Evolutionary conservation across 2,888 invertebrate species (phyloP).

Genomic region (Drosophila neonasuta): DNA sequence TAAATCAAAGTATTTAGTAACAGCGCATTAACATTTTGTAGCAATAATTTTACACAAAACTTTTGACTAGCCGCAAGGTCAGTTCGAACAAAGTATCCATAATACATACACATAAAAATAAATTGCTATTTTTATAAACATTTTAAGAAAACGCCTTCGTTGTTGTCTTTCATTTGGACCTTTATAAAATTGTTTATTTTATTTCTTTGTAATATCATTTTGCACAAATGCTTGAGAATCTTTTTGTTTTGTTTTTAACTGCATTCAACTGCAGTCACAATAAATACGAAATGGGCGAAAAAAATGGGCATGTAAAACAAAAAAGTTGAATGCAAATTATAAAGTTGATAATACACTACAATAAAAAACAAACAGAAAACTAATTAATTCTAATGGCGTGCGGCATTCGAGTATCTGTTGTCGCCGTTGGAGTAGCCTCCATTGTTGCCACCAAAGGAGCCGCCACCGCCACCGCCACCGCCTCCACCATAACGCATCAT

Average conservation of each 20-base stretch:
- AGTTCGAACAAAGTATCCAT: conserved; percentile 16
- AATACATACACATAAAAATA: conserved; percentile 32
- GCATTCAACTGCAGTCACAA: conserved; percentile 30
- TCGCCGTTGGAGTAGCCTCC: conserved; percentile 45
- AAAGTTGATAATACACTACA: not conserved
- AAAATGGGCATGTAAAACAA: conserved; percentile 14
- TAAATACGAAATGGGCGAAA: conserved; percentile 33
- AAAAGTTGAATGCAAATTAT: conserved; percentile 16
- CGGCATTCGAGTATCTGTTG: conserved; percentile 26
- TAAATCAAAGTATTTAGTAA: conserved; percentile 42
- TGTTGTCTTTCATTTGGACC: conserved; percentile 16
- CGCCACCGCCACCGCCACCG: conserved; percentile 8
- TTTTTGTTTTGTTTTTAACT: not conserved
- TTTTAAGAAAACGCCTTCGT: conserved; percentile 7
- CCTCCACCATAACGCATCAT: not conserved
- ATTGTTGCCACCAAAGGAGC: conserved; percentile 16
- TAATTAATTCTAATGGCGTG: conserved; percentile 31
- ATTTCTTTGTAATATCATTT: conserved; percentile 22
- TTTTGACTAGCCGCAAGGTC: conserved; percentile 8
- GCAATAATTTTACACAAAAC: conserved; percentile 31
- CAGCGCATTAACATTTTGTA: conserved; percentile 36
- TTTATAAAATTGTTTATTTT: conserved; percentile 41
- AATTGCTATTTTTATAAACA: conserved; percentile 38
- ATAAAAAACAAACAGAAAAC: not conserved
- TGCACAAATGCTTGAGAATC: conserved; percentile 3